phyloP scores from a whole-genome alignment of 2,113 vertebrate genomes.

The Vulpes vulpes region DNA sequence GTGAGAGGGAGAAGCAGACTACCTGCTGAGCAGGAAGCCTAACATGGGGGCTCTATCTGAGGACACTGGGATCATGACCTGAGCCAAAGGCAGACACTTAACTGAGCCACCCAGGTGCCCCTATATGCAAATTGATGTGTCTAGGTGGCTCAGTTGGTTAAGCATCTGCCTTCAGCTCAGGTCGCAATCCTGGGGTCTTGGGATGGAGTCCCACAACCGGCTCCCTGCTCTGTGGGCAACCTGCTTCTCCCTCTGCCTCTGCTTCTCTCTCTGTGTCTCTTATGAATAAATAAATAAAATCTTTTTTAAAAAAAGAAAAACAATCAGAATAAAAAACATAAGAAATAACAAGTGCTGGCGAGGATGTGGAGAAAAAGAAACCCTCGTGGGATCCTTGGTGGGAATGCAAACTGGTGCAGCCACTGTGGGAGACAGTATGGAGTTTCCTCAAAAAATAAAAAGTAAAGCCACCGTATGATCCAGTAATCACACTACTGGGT shows the following conservation, averaged over 20 bases:
- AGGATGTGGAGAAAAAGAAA: not conserved
- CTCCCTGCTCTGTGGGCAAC: no score
- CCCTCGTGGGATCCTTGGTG: not conserved
- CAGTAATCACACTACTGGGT: not conserved
- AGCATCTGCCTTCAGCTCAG: no score
- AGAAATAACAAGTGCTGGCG: not conserved
- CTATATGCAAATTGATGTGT: no score
- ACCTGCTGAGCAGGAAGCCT: no score
- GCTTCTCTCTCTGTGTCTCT: not conserved
- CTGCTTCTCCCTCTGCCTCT: no score
- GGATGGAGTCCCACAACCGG: fast-evolving
- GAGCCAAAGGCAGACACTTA: no score
- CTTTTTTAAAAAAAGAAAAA: not conserved
- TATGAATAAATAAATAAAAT: not conserved
- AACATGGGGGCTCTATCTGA: no score
- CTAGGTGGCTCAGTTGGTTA: not conserved
- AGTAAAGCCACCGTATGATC: not conserved
- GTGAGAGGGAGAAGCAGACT: no score
- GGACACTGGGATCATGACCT: no score
- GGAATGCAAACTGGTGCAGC: not conserved
- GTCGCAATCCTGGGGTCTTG: not conserved
- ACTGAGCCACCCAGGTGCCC: no score
- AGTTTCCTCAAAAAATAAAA: not conserved
- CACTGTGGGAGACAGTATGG: not conserved
- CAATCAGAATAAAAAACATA: not conserved